phyloP scores from a whole-genome alignment of 64 coral and sea anemone genomes.

The Acropora yongei region DNA sequence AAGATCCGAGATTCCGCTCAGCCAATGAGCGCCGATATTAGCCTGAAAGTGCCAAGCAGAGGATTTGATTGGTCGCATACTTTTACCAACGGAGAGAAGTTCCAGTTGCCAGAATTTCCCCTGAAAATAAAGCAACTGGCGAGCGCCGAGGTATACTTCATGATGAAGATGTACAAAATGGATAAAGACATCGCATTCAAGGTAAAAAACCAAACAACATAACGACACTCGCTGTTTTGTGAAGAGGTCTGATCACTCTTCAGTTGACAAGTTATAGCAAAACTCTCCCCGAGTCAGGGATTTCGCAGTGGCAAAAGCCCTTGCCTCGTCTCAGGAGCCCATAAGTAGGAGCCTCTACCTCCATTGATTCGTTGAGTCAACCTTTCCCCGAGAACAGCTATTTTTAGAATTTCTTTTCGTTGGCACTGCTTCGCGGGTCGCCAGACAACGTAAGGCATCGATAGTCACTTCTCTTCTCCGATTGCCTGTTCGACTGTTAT shows the following conservation, averaged over 20 bases:
- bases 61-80: not conserved
- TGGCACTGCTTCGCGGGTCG: too few relatives aligned
- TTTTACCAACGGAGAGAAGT: constrained; percentile 20
- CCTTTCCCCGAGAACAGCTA: too few relatives aligned
- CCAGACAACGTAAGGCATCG: too few relatives aligned
- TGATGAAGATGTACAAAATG: not conserved
- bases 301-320: too few relatives aligned
- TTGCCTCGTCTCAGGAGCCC: too few relatives aligned
- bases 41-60: not conserved
- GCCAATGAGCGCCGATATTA: not conserved
- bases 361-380: too few relatives aligned
- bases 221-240: not conserved
- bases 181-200: not conserved
- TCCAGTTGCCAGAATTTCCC: not conserved
- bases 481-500: too few relatives aligned
- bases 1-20: not conserved
- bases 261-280: too few relatives aligned
- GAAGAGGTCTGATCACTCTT: not conserved
- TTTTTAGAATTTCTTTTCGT: too few relatives aligned
- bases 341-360: too few relatives aligned
- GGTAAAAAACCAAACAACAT: not conserved
- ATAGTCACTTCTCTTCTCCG: too few relatives aligned
- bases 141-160: not conserved
- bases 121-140: not conserved
- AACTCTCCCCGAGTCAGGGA: too few relatives aligned